Base-by-base conservation (phyloP, 2,797 vertebrate genomes). In the Spinibarbus caldwelli region DNA sequence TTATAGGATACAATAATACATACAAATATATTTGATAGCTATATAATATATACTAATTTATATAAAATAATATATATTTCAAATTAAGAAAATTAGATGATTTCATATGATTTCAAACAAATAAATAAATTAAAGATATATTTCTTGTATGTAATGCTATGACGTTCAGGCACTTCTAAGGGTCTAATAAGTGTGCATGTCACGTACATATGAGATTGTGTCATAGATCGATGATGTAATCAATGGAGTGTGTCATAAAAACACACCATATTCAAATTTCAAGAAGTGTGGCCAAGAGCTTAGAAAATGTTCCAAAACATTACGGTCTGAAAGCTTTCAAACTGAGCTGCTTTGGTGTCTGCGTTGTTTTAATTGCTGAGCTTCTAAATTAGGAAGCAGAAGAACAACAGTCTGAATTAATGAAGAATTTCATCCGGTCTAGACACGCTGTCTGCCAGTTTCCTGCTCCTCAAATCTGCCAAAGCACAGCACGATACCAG, bases 391-490 rank as follows among this genome's bases (percentile, higher is more conserved):
- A 29, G 62, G 57, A 80, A 77, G 23, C 71, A 75, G 68, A 66
- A 83, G 29, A 57, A 80, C 82, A 84, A 84, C 68, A 84, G 47
- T 80, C 89, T 87, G 72, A 89, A 89, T 87, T 85, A 92, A 90
- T 85, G 88, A 90, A 71, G 59, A 88, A 90, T 88, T 91, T 92
- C 88, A 90, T 91, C 87, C 87, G 59, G 88, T 92, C 91, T 90
- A 89, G 91, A 93, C 90, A 90, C 87, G 84, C 87, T 79, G 75
- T 82, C 75, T 64, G 77, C 86, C 76, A 78, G 59, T 64, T 90
- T 92, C 81, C 67, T 90, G 82, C 64, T 87, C 86, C 85, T 86
- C 87, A 87, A 71, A 88, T 89, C 88, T 92, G 89, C 90, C 87
- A 90, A 89, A 79, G 89, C 85, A 89, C 92, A 83, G 83, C 90